phyloP scores from a whole-genome alignment of 2,888 invertebrate species.

The Tipula unca region DNA sequence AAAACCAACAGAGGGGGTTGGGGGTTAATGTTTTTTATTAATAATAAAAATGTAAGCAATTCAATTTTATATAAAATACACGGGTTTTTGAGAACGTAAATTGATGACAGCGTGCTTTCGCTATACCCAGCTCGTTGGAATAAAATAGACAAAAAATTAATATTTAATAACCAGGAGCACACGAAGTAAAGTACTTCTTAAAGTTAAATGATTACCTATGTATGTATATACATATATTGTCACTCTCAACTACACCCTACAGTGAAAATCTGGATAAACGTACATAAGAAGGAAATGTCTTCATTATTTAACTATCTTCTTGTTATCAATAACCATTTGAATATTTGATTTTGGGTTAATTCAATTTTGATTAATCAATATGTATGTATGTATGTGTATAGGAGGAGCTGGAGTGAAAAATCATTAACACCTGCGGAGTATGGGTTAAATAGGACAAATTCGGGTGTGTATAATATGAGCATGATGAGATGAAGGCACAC shows the following conservation, averaged over 20 bases:
- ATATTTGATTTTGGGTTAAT: background rate
- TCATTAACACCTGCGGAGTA: background rate
- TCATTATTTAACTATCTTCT: background rate
- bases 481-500: background rate
- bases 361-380: background rate
- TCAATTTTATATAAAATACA: background rate
- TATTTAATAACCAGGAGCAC: too few species aligned
- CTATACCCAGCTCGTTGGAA: background rate
- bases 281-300: background rate
- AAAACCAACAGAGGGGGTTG: background rate
- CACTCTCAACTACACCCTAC: background rate
- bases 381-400: too few species aligned
- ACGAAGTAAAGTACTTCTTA: too few species aligned
- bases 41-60: background rate
- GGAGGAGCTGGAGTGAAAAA: background rate
- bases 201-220: background rate
- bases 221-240: too few species aligned
- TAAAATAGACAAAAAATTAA: background rate
- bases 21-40: background rate
- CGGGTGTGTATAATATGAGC: background rate
- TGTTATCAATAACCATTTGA: background rate
- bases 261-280: background rate
- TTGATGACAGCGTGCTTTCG: background rate
- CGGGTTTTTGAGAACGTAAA: background rate
- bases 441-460: background rate